Percentiles rank a stretch among this genome's conserved stretches.
Conservation (phyloP, 2,797 vertebrate species). For the Sphenopsis melanotis region DNA sequence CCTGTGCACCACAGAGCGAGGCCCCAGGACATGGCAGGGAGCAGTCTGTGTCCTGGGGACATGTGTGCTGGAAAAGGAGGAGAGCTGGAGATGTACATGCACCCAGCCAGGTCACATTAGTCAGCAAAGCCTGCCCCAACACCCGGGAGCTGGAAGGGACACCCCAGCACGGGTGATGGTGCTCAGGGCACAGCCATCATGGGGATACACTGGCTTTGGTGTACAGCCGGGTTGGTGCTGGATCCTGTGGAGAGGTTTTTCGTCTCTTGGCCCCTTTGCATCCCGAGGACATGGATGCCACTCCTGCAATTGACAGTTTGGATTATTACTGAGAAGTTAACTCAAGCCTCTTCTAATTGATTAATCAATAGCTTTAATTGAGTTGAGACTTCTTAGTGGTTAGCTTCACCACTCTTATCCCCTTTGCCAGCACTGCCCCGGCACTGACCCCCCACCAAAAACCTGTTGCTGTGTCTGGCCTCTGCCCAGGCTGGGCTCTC, state of each 20-base stretch:
- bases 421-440: not conserved
- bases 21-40: not conserved
- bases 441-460: not conserved
- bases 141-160: rapidly evolving
- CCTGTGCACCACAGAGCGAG: rapidly evolving
- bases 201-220: not conserved
- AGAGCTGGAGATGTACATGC: not conserved
- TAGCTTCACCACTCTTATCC: not conserved
- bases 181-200: rapidly evolving
- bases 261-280: not conserved
- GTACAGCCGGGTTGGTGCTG: not conserved
- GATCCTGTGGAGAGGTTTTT: not conserved
- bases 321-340: conserved; percentile 38
- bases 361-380: conserved; percentile 72
- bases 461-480: not conserved
- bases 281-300: rapidly evolving
- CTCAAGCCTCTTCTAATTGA: conserved; percentile 53
- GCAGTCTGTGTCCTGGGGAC: not conserved
- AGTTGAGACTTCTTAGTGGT: conserved; percentile 48
- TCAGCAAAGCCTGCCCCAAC: not conserved
- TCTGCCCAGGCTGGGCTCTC: not conserved
- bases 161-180: rapidly evolving
- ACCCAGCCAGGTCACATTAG: rapidly evolving
- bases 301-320: not conserved
- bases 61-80: no score